Base-by-base conservation (phyloP, 1,140 invertebrate genomes). In the Metaphire vulgaris region DNA sequence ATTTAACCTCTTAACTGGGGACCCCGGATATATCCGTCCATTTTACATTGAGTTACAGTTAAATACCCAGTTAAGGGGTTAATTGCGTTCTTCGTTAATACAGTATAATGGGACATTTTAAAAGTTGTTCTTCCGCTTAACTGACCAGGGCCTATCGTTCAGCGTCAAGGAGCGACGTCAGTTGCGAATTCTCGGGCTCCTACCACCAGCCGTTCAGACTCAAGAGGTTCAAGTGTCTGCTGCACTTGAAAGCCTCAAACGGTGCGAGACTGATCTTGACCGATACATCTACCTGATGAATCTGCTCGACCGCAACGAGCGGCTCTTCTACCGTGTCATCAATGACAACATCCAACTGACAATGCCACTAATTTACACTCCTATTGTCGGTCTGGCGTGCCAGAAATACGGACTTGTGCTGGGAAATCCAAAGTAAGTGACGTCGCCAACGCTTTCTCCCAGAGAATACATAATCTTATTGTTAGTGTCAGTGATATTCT, bases 331-430 rank as follows among this genome's bases (percentile, higher is more conserved):
- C 88, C 90, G 93, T 78, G 89, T 98, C 32, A 85, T 99, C 28
- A 91, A 91, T 71, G 94, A 99, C 87, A 94, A 99, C 86, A 91
- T 97, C 74, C 93, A 97, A 83, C 90, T 93, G 81, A 91, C 97
- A 87, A 95, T 99, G 92, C 97, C 97, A 0, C 93, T 99, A 82
- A 94, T 99, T 1, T 99, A 99, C 85, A 99, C 96, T 0, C 97
- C 97, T 0, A 97, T 95, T 2, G 97, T 99, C 15, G 97, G 97
- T 0, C 87, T 94, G 79, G 97, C 97, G 0, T 99, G 97, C 85
- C 96, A 98, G 87, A 93, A 96, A 81, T 99, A 97, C 83, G 96
- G 96, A 33, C 89, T 96, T 32, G 94, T 98, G 82, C 99, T 95
- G 83, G 89, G 94, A 72, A 89, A 95, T 85, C 96, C 97, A 0